Percentiles rank a stretch among this genome's conserved stretches.
These are phyloP conservation scores for Herpetotheres cachinnans DNA, from an alignment of 2,113 vertebrate genomes.

Conservation along the genomic window DNA sequence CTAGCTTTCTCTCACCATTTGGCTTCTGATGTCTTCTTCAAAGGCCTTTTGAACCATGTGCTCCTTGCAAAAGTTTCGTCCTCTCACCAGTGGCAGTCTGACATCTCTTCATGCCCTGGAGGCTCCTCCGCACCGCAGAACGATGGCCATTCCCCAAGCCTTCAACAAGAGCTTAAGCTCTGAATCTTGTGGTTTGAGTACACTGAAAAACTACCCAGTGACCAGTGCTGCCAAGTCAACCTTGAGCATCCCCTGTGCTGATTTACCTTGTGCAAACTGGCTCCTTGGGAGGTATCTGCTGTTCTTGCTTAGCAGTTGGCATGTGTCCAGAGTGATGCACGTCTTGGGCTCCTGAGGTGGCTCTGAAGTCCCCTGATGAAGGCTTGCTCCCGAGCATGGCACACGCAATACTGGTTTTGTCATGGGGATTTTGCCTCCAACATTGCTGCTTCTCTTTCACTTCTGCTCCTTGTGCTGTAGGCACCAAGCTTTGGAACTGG, in stretches of 20 bases:
- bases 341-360: background rate
- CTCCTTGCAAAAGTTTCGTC: background rate
- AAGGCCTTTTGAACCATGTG: background rate
- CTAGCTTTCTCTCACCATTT: background rate
- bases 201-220: background rate
- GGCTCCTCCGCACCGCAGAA: background rate
- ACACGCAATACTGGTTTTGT: background rate
- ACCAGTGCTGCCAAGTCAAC: background rate
- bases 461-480: background rate
- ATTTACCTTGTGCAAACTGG: accelerated
- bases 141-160: background rate
- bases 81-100: background rate
- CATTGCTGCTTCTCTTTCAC: background rate
- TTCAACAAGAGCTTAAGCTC: background rate
- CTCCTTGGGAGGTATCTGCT: background rate
- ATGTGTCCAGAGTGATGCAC: accelerated
- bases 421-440: background rate
- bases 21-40: background rate
- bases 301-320: background rate
- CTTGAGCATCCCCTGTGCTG: background rate
- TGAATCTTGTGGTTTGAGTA: background rate
- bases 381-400: background rate
- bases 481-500: background rate
- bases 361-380: background rate
- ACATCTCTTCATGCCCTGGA: background rate